These are phyloP conservation scores for Harlomillsia oculata DNA, from an alignment of 1,140 invertebrate genomes.

Conservation along the genomic window DNA sequence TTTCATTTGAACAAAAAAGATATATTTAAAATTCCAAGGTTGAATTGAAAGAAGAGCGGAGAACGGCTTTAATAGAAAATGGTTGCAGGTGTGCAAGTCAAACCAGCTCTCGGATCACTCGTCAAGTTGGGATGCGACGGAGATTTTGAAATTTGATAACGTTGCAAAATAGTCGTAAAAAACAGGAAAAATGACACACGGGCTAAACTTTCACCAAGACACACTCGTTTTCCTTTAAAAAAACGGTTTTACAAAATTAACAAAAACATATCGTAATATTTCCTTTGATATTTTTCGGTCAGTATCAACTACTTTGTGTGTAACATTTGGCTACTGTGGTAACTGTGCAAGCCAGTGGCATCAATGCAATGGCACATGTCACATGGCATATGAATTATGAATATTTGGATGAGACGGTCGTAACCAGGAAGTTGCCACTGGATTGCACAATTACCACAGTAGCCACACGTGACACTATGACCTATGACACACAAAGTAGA, in stretches of 20 bases:
- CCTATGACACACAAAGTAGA: too few species aligned
- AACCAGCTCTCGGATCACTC: neutral
- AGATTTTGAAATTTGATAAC: neutral
- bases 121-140: neutral
- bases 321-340: neutral
- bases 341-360: too few species aligned
- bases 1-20: too few species aligned
- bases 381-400: too few species aligned
- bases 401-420: too few species aligned
- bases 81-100: constrained; percentile 6
- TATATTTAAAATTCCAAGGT: too few species aligned
- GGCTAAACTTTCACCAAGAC: constrained; percentile 1
- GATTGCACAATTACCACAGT: too few species aligned
- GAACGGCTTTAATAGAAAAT: neutral
- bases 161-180: neutral
- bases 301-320: neutral
- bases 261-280: too few species aligned
- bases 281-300: neutral
- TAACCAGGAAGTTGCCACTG: too few species aligned
- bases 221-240: neutral
- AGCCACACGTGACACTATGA: too few species aligned
- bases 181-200: neutral
- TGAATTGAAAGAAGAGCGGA: neutral
- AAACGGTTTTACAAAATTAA: too few species aligned
- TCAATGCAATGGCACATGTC: too few species aligned